These are phyloP conservation scores for Peromyscus californicus DNA, from an alignment of 2,113 vertebrate genomes.

Conservation along the genomic window DNA sequence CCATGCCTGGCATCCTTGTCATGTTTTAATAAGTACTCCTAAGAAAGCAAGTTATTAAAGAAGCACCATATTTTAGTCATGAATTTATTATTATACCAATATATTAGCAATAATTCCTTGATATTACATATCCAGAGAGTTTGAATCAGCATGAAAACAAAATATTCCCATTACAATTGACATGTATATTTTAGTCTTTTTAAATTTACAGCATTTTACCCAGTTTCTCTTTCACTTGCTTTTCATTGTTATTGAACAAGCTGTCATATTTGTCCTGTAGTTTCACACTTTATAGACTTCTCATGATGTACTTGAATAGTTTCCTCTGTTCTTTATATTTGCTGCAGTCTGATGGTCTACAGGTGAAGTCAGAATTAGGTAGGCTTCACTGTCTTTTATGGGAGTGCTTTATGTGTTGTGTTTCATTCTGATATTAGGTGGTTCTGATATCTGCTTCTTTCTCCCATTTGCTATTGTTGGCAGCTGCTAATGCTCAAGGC, in stretches of 20 bases:
- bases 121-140: background rate
- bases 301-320: conserved; percentile 27
- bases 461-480: conserved; percentile 41
- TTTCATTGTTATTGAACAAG: conserved; percentile 23
- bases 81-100: background rate
- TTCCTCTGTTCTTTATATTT: conserved; percentile 68
- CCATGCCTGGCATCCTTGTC: background rate
- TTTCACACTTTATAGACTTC: conserved; percentile 38
- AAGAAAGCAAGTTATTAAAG: conserved; percentile 35
- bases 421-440: conserved; percentile 30
- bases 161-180: background rate
- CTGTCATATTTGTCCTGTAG: conserved; percentile 31
- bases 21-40: conserved; percentile 13
- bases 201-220: conserved; percentile 52
- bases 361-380: conserved; percentile 45
- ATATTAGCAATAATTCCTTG: conserved; percentile 30
- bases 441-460: conserved; percentile 33
- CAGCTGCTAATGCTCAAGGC: conserved; percentile 21
- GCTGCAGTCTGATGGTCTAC: conserved; percentile 8
- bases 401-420: conserved; percentile 36
- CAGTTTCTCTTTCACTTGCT: background rate
- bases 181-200: conserved; percentile 46
- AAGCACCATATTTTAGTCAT: background rate
- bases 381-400: conserved; percentile 14
- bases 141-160: conserved; percentile 43